These are phyloP conservation scores for Drosophila kokeensis DNA, from an alignment of 2,888 invertebrate species.

Conservation along the genomic window DNA sequence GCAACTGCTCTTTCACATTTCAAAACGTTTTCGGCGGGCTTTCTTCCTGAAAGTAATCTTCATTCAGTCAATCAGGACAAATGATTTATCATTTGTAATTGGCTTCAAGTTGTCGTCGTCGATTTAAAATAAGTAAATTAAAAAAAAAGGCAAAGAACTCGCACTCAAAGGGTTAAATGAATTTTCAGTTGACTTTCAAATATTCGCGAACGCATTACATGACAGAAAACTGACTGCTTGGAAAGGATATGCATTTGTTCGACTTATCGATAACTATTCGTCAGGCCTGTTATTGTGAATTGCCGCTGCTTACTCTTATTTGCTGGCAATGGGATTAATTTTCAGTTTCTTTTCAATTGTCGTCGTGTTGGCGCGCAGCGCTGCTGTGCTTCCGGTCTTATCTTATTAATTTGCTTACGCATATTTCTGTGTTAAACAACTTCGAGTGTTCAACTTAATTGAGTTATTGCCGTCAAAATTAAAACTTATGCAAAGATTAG, in stretches of 20 bases:
- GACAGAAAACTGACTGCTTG: conserved; percentile 21
- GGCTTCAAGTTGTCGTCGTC: not conserved
- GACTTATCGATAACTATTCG: conserved; percentile 12
- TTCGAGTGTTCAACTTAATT: conserved; percentile 48
- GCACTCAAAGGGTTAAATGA: not conserved
- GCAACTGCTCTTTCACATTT: not conserved
- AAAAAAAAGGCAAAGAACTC: not conserved
- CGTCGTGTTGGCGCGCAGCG: conserved; percentile 43
- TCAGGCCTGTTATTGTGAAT: conserved; percentile 16
- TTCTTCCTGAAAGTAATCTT: not conserved
- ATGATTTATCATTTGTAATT: not conserved
- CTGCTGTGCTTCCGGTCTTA: conserved; percentile 41
- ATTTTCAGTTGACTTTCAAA: not conserved
- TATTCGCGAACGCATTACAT: not conserved
- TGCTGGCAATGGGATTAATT: not conserved
- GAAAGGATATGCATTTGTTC: conserved; percentile 5
- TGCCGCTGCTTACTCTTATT: conserved; percentile 4
- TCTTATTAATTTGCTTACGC: conserved; percentile 17
- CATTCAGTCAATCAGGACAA: not conserved
- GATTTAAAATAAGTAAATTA: not conserved
- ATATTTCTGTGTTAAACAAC: conserved; percentile 21
- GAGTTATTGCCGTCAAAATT: conserved; percentile 42
- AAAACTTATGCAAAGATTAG: conserved; percentile 27
- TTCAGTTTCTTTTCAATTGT: conserved; percentile 25
- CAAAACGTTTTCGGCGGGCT: not conserved